Conservation (phyloP, 2,113 vertebrate species). For the Brienomyrus longianalis region DNA sequence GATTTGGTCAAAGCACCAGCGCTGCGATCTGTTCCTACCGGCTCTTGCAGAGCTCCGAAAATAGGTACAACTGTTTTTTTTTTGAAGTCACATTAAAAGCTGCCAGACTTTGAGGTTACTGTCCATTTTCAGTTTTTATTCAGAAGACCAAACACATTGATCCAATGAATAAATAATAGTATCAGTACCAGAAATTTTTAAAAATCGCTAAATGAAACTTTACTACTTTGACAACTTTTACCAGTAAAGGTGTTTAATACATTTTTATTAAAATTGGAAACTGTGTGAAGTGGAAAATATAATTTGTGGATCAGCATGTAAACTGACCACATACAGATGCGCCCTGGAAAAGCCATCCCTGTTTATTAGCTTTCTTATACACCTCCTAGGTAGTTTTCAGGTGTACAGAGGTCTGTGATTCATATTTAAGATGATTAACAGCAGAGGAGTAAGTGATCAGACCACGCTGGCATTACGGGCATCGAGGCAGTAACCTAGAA, state of each 20-base stretch:
- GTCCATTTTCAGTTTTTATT: background rate
- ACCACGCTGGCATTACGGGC: background rate
- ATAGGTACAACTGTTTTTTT: conserved; percentile 2
- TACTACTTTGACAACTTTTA: background rate
- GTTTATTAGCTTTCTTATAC: background rate
- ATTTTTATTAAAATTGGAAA: background rate
- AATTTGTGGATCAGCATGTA: background rate
- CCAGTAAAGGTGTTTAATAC: background rate
- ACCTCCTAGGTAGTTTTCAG: background rate
- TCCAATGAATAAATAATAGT: background rate
- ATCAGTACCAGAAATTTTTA: background rate
- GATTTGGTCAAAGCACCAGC: background rate
- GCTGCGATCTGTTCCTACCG: background rate
- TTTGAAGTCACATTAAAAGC: background rate
- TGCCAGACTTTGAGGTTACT: background rate
- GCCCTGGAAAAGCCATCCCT: too few species aligned
- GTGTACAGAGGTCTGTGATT: background rate
- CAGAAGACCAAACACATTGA: background rate
- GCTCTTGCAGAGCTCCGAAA: background rate
- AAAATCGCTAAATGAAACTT: background rate
- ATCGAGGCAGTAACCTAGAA: background rate
- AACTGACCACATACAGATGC: background rate
- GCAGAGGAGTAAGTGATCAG: background rate
- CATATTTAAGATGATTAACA: background rate
- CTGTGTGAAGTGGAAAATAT: background rate